Conservation (phyloP, 1,140 invertebrate species). For the Drosophila murphyi region DNA sequence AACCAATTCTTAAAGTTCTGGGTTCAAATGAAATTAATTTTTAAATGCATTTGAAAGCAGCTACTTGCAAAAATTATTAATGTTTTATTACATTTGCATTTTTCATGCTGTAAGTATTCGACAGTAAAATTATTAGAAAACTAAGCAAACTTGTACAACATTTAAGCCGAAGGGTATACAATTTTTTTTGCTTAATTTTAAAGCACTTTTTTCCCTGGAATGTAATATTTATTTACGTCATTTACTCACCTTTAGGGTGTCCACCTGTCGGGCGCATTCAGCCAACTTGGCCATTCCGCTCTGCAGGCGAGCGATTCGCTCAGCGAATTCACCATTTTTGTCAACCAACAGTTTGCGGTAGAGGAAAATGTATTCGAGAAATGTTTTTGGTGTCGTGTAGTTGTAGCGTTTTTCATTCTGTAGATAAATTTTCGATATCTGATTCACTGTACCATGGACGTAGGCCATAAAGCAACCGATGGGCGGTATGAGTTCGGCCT, state of each 20-base stretch:
- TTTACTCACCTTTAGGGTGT: conserved; percentile 85
- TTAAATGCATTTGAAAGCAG: too few species aligned
- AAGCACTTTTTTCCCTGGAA: not conserved
- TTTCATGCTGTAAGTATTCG: too few species aligned
- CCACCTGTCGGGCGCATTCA: conserved; percentile 93
- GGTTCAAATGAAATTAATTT: too few species aligned
- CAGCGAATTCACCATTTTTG: conserved; percentile 90
- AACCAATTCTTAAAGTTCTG: too few species aligned
- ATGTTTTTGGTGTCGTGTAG: conserved; percentile 98
- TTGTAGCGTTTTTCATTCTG: conserved; percentile 96
- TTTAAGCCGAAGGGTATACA: not conserved
- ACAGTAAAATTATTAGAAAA: too few species aligned
- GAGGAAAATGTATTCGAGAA: conserved; percentile 96
- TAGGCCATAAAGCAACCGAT: conserved; percentile 96
- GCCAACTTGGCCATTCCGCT: conserved; percentile 95
- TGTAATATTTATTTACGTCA: conserved; percentile 9
- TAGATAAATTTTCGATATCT: conserved; percentile 93
- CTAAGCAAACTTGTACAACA: not conserved
- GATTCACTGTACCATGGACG: conserved; percentile 95
- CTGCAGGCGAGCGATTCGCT: conserved; percentile 92
- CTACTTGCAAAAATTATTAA: too few species aligned
- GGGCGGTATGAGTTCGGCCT: conserved; percentile 84
- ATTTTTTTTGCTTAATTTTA: not conserved
- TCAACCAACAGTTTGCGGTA: conserved; percentile 93
- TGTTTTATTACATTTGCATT: too few species aligned